Conservation (phyloP, 2,888 invertebrate species). For the Drosophila phalerata region DNA sequence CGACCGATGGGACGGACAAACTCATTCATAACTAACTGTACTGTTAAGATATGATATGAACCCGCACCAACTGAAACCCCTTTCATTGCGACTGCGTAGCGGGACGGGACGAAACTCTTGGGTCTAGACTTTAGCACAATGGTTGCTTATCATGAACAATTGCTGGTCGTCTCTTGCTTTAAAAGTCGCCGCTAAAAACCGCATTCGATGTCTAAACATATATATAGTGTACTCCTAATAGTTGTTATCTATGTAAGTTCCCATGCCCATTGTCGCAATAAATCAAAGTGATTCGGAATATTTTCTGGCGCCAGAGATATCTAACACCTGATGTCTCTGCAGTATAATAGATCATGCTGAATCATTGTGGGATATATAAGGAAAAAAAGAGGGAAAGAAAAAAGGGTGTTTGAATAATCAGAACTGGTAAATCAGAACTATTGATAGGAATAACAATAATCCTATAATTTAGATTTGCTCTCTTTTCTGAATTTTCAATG, state of each 20-base stretch:
- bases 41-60: constrained; percentile 23
- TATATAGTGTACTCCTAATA: constrained; percentile 1
- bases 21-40: constrained; percentile 44
- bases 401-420: background rate
- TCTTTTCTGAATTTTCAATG: too few relatives aligned
- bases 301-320: constrained; percentile 34
- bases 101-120: background rate
- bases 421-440: too few relatives aligned
- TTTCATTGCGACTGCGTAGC: too few relatives aligned
- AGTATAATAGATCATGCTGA: constrained; percentile 5
- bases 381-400: background rate
- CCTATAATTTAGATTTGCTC: too few relatives aligned
- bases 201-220: constrained; percentile 10
- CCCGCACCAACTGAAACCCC: background rate
- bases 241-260: constrained; percentile 28
- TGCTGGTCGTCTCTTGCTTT: constrained; percentile 5
- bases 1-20: background rate
- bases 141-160: constrained; percentile 28
- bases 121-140: constrained; percentile 12
- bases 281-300: constrained; percentile 14
- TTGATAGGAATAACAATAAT: too few relatives aligned
- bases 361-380: background rate
- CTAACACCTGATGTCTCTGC: constrained; percentile 23
- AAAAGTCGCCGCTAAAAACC: constrained; percentile 11
- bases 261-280: constrained; percentile 22